Conservation (phyloP, 2,113 vertebrate genomes). For the Perca flavescens region DNA sequence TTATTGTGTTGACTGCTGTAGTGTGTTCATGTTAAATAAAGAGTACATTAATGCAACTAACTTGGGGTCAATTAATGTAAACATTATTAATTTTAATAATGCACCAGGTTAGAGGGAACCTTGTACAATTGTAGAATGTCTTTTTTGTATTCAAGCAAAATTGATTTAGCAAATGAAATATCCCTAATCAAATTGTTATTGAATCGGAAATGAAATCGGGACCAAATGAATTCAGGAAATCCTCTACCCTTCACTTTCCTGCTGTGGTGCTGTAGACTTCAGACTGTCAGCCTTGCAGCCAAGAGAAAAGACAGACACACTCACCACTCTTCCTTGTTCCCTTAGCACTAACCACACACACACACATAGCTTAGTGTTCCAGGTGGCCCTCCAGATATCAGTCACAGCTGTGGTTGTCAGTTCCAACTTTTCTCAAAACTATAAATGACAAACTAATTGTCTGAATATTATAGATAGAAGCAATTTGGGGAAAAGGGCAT, state of each 20-base stretch:
- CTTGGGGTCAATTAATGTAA: no score
- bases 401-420: slow-evolving; percentile 7
- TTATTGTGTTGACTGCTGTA: no score
- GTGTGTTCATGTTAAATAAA: no score
- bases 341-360: slow-evolving; percentile 11
- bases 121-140: no score
- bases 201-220: no score
- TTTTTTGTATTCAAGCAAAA: no score
- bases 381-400: slow-evolving; percentile 19
- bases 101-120: no score
- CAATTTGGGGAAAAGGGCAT: not conserved
- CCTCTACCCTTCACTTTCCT: not conserved
- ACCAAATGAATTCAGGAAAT: no score
- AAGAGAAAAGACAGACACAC: slow-evolving; percentile 20
- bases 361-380: not conserved
- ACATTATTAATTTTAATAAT: no score
- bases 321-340: not conserved
- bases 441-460: not conserved
- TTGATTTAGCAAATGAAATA: no score
- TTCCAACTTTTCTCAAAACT: not conserved
- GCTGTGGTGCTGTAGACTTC: slow-evolving; percentile 4
- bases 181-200: no score
- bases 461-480: not conserved
- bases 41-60: no score
- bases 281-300: not conserved